Evolutionary conservation across 35 echinoderm and acorn worm species (phyloP).

Genomic region (Stichopus chloronotus): DNA sequence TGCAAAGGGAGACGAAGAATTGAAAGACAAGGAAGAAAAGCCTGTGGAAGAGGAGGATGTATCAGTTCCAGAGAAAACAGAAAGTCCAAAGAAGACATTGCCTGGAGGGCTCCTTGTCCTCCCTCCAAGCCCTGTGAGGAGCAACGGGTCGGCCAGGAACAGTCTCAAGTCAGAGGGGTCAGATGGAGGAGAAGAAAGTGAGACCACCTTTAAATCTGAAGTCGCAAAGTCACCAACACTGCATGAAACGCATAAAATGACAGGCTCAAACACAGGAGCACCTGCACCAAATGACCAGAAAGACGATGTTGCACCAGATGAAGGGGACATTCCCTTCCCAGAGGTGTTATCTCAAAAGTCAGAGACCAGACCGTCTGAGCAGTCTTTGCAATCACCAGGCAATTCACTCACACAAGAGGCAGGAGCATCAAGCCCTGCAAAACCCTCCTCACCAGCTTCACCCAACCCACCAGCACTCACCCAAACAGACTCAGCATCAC

Average conservation of each 20-base stretch:
- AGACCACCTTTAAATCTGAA: not conserved
- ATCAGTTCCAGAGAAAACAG: slow-evolving; percentile 1
- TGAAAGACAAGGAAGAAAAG: not conserved
- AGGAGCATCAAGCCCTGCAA: slow-evolving; percentile 1
- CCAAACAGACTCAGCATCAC: not conserved
- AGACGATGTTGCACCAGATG: not conserved
- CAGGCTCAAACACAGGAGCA: not conserved
- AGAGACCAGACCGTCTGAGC: not conserved
- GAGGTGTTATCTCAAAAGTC: slow-evolving; percentile 33
- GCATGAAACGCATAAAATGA: not conserved
- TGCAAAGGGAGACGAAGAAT: slow-evolving; percentile 6
- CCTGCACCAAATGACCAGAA: not conserved
- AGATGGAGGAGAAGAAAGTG: slow-evolving; percentile 11
- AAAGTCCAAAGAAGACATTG: slow-evolving; percentile 29
- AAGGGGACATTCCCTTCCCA: slow-evolving; percentile 13
- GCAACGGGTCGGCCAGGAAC: not conserved
- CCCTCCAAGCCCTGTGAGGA: slow-evolving; percentile 29
- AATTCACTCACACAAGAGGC: slow-evolving; percentile 26
- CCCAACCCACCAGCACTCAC: not conserved
- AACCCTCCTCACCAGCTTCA: slow-evolving; percentile 10
- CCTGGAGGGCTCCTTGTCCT: not conserved
- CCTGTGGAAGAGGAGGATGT: not conserved
- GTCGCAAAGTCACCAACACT: not conserved
- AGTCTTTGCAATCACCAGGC: not conserved
- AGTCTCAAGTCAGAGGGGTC: slow-evolving; percentile 22